Percentiles rank a stretch among this genome's conserved stretches.
Evolutionary conservation across 2,797 vertebrate species (phyloP).

Genomic region (Coluber constrictor): DNA sequence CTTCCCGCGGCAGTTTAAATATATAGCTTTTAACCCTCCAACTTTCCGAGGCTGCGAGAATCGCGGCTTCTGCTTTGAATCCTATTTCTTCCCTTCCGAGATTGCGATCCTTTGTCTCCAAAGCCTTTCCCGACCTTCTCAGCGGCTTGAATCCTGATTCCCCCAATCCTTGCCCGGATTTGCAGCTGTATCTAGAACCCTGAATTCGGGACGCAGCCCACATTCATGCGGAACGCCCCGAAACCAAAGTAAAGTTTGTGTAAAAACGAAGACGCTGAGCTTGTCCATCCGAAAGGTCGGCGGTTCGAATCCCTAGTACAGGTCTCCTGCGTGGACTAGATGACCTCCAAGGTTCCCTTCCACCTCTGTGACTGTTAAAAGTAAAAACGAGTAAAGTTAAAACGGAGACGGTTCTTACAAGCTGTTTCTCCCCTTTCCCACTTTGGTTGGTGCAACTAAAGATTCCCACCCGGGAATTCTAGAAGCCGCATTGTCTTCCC

Average conservation of each 20-base stretch:
- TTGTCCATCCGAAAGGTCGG: too few species aligned
- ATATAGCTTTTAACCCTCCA: neutral
- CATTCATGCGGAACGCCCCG: neutral
- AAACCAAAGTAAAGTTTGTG: neutral
- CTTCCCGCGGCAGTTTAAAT: neutral
- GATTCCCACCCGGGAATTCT: neutral
- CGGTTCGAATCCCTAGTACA: too few species aligned
- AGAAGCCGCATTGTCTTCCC: neutral
- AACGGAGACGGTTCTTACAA: neutral
- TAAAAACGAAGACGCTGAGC: too few species aligned
- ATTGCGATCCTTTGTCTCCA: neutral
- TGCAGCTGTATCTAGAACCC: neutral
- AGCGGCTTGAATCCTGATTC: neutral
- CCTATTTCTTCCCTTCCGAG: neutral
- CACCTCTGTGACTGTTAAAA: too few species aligned
- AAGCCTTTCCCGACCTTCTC: neutral
- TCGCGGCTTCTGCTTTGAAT: neutral
- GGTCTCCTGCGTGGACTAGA: too few species aligned
- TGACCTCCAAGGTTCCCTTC: too few species aligned
- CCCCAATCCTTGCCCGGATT: neutral
- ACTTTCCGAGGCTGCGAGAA: neutral
- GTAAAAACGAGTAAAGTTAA: too few species aligned
- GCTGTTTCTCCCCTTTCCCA: neutral
- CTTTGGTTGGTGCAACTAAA: neutral
- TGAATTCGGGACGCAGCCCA: neutral